phyloP scores from a whole-genome alignment of 2,888 invertebrate species.

The Argyresthia albistria region DNA sequence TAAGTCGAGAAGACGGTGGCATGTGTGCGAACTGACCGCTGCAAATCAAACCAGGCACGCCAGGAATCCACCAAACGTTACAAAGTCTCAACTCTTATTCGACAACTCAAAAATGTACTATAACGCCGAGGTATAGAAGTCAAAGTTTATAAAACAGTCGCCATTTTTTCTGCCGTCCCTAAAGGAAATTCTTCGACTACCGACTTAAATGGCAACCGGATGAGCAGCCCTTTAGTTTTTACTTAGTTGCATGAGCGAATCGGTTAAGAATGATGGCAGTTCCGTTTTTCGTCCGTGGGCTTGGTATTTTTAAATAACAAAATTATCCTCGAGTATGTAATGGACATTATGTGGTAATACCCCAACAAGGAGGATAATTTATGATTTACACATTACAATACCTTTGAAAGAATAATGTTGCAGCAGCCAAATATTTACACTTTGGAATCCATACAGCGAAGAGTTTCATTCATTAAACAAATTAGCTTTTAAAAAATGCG shows the following conservation, averaged over 20 bases:
- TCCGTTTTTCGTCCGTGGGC: neutral
- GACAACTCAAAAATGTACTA: slow-evolving; percentile 31
- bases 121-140: slow-evolving; percentile 25
- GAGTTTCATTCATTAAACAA: too few relatives aligned
- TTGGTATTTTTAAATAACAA: slow-evolving; percentile 20
- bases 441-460: too few relatives aligned
- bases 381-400: too few relatives aligned
- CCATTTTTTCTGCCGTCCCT: slow-evolving; percentile 40
- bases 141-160: slow-evolving; percentile 16
- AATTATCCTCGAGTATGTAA: neutral
- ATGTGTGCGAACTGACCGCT: slow-evolving; percentile 34
- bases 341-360: neutral
- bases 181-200: slow-evolving; percentile 50
- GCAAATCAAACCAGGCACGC: slow-evolving; percentile 25
- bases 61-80: slow-evolving; percentile 38
- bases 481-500: too few relatives aligned
- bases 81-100: slow-evolving; percentile 22
- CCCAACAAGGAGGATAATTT: too few relatives aligned
- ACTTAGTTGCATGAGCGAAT: slow-evolving; percentile 5
- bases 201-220: slow-evolving; percentile 46
- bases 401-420: too few relatives aligned
- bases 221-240: slow-evolving; percentile 30
- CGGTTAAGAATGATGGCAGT: neutral
- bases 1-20: slow-evolving; percentile 13
- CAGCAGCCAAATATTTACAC: too few relatives aligned